Base-by-base conservation (phyloP, 2,113 vertebrate species). In the Neolamprologus brichardi region DNA sequence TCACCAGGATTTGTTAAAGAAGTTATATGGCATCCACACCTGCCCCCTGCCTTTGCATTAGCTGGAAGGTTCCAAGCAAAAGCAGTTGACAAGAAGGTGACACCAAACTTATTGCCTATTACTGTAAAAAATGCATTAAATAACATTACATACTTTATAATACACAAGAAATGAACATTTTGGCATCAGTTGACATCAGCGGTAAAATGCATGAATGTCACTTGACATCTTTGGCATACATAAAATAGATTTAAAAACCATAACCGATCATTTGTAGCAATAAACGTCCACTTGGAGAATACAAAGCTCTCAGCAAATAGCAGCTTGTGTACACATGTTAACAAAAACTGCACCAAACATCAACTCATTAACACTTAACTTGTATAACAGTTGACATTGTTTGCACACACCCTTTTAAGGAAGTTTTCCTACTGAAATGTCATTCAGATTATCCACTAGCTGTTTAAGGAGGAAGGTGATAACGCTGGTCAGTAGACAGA, bases 121-220 rank as follows among this genome's bases (percentile, higher is more conserved):
- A 67, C 62, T 37, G 62, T 67, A 39, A n/a, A 37, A 58, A n/a
- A 64, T n/a, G 30, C 60, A 64, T 64, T 67, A 39, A 67, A 67
- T 39, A 67, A 67, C 18, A 67, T 39, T 39, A 39, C 39, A 64
- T 12, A 64, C 60, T 37, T 64, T 37, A 64, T 37, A 37, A 64
- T 13, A 64, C 32, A 20, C 32, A 64, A 37, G 18, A 64, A 37
- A 64, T 64, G 6, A 64, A 64, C 32, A 13, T 64, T 64, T 64
- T 64, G 32, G 32, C 60, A 64, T 37, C 18, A 64, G 60, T 13
- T 64, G 60, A 34, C 32, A 13, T 64, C 60, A 64, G 60, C 32
- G 6, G 32, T 37, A 64, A 70, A 70, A 70, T 70, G 0, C 7
- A 70, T 15, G 64, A 39, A 41, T 70, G 64, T 23, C 34, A 41